Evolutionary conservation across 2,888 invertebrate genomes (phyloP), one percentile per base, ranked within the genome.

Genomic region (Arctia plantaginis): DNA sequence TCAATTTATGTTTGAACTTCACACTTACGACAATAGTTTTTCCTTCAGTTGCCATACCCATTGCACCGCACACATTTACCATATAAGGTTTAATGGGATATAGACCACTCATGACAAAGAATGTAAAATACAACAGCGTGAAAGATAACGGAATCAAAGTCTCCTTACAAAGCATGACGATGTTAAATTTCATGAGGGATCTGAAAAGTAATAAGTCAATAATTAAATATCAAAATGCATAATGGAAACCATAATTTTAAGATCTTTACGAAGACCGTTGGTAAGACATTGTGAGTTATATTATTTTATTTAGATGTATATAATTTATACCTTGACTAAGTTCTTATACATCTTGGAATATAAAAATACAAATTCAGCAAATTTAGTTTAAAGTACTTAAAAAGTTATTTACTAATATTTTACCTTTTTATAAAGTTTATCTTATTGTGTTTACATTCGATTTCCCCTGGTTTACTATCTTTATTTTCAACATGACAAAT

Each of bases 61-160:
- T 89, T 41, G 96, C 89, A 41, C 94, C 93, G 75, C 96, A 96
- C 0, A 96, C 89, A 75, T 96, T 96, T 12, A 96, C 95, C 92
- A 96, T 92, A 81, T 96, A 96, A 0, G 96, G 96, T 71, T 95
- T 91, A 76, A 96, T 93, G 0, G 96, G 93, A 0, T 92, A 88
- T 12, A 96, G 86, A 0, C 96, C 96, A 68, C 96, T 95, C 91
- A 96, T 95, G 72, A 96, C 95, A 66, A 91, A 90, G 87, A 96
- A 95, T 33, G 95, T 86, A 87, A 96, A 96, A 86, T 96, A 96
- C n/a, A 93, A 80, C 65, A 96, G 88, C 1, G 96, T 91, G 0
- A 96, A 86, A 1, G 86, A 83, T 70, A 96, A 88, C 0, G 96
- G 96, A 73, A 96, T 91, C 33, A 96, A 73, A 0, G 96, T 96